Conservation (phyloP, 2,888 invertebrate genomes). For the Pseudococcus viburni region DNA sequence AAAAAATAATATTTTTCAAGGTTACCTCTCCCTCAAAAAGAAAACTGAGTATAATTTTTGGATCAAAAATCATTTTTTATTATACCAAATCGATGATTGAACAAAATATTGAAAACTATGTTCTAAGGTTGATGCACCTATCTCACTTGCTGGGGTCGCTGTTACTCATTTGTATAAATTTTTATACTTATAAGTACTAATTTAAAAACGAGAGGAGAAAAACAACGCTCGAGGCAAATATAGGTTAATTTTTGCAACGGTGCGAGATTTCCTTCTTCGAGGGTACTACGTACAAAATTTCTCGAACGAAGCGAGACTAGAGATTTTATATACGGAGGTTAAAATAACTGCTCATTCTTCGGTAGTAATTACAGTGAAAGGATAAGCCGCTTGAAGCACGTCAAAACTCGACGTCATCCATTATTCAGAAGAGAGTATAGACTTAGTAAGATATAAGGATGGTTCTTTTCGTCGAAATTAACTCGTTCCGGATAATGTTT, state of each 20-base stretch:
- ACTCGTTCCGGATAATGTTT: conserved; percentile 65
- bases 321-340: conserved; percentile 47
- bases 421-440: conserved; percentile 61
- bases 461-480: conserved; percentile 62
- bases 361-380: conserved; percentile 55
- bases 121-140: no score
- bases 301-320: conserved; percentile 5
- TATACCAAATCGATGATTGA: no score
- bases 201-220: no score
- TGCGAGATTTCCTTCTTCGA: background rate
- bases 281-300: background rate
- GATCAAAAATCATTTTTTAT: no score
- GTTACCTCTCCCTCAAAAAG: no score
- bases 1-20: no score
- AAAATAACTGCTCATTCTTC: conserved; percentile 53
- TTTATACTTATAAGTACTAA: no score
- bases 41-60: no score
- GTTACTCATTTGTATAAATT: no score
- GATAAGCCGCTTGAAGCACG: conserved; percentile 63
- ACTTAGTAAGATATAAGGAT: conserved; percentile 57
- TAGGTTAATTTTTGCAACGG: conserved; percentile 1
- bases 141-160: no score
- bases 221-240: background rate
- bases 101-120: no score
- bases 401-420: conserved; percentile 64